A percentile compares a stretch with the other conserved stretches of the same genome.
Evolutionary conservation across 2,113 vertebrate genomes (phyloP).

Genomic region (Phrynocephalus versicolor): DNA sequence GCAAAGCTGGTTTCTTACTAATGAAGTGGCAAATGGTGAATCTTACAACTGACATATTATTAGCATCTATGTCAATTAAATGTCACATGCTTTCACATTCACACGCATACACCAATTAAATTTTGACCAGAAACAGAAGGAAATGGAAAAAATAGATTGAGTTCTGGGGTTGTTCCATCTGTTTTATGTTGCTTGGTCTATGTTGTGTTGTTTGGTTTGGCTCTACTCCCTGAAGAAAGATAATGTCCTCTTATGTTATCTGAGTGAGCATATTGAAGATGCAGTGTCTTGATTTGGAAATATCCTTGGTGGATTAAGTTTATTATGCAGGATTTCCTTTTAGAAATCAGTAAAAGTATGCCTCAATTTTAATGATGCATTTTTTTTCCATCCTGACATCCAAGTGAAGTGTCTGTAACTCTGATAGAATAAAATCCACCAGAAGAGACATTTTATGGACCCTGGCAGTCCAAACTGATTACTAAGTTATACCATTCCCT

Average conservation of each 20-base stretch:
- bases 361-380: background rate
- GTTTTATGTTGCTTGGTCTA: background rate
- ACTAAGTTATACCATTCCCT: background rate
- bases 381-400: background rate
- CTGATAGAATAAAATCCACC: background rate
- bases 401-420: background rate
- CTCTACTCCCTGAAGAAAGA: background rate
- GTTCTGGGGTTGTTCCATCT: slow-evolving; percentile 6
- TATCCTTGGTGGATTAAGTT: background rate
- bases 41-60: slow-evolving; percentile 36
- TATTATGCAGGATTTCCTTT: slow-evolving; percentile 5
- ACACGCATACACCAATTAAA: slow-evolving; percentile 23
- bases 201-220: background rate
- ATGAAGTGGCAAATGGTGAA: slow-evolving; percentile 26
- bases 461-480: background rate
- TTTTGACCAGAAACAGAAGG: slow-evolving; percentile 35
- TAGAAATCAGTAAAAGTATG: background rate
- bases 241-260: slow-evolving; percentile 4
- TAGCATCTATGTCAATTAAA: slow-evolving; percentile 47
- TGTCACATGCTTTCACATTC: no score
- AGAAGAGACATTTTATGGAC: background rate
- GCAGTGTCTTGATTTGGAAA: slow-evolving; percentile 29
- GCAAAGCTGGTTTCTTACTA: slow-evolving; percentile 38
- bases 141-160: slow-evolving; percentile 5
- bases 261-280: slow-evolving; percentile 10